Evolutionary conservation across 1,140 invertebrate genomes (phyloP).

Genomic region (Drosophila sucinea): DNA sequence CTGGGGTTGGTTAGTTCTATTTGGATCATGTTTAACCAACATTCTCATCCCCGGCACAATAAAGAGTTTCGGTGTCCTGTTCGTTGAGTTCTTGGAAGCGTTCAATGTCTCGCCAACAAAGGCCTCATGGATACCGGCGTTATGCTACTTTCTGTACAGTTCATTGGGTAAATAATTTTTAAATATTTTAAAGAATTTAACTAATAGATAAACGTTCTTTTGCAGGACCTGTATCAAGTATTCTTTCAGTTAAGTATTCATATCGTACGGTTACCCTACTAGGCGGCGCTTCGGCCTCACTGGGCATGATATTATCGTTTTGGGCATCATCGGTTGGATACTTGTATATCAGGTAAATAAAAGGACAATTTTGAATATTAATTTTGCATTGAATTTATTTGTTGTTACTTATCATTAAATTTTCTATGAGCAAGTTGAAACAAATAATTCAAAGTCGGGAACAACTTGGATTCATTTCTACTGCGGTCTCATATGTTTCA

Average conservation of each 20-base stretch:
- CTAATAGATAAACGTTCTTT: not conserved
- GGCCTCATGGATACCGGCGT: slow-evolving; percentile 92
- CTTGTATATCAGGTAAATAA: slow-evolving; percentile 89
- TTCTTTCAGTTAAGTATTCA: slow-evolving; percentile 94
- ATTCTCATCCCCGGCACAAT: slow-evolving; percentile 92
- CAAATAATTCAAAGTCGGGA: too few relatives aligned
- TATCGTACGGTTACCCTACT: slow-evolving; percentile 95
- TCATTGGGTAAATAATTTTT: slow-evolving; percentile 87
- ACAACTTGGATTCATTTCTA: too few relatives aligned
- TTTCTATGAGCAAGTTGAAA: too few relatives aligned
- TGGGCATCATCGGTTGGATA: slow-evolving; percentile 90
- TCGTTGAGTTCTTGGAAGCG: slow-evolving; percentile 90
- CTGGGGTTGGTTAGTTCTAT: slow-evolving; percentile 93
- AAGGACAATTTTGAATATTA: too few relatives aligned
- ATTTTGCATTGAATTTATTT: too few relatives aligned
- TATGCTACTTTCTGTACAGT: slow-evolving; percentile 94
- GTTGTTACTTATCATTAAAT: too few relatives aligned
- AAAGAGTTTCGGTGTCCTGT: slow-evolving; percentile 94
- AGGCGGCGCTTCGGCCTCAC: slow-evolving; percentile 91
- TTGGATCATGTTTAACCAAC: slow-evolving; percentile 91
- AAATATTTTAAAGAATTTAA: not conserved
- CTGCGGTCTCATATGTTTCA: too few relatives aligned
- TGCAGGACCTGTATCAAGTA: slow-evolving; percentile 93
- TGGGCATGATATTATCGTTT: slow-evolving; percentile 93
- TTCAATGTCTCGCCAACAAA: slow-evolving; percentile 88